Percentiles rank a stretch among this genome's conserved stretches.
phyloP scores from a whole-genome alignment of 2,113 vertebrate species.

The Jaculus jaculus region DNA sequence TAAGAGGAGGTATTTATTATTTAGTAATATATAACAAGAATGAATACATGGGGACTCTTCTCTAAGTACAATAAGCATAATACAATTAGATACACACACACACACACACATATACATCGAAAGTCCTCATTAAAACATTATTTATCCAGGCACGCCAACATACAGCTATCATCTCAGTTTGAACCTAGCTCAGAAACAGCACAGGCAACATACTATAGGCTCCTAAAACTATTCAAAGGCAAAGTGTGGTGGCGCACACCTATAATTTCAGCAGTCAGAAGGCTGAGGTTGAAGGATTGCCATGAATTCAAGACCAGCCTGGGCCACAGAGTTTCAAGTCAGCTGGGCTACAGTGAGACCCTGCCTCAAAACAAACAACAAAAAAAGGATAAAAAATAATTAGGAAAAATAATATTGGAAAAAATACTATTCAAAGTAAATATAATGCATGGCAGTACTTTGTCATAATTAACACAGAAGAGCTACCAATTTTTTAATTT shows the following conservation, averaged over 20 bases:
- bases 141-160: neutral
- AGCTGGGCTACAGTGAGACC: too few relatives aligned
- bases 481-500: neutral
- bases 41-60: neutral
- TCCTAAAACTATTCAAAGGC: neutral
- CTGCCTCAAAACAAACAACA: too few relatives aligned
- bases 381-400: too few relatives aligned
- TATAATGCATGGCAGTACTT: neutral
- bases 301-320: too few relatives aligned
- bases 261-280: too few relatives aligned
- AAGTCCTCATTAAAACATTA: neutral
- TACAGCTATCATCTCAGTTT: neutral
- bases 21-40: slow-evolving; percentile 1
- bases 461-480: neutral
- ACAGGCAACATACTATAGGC: neutral
- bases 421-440: too few relatives aligned
- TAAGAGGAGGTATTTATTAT: neutral
- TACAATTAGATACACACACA: neutral
- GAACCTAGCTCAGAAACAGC: neutral
- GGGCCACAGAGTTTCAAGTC: too few relatives aligned
- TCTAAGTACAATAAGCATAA: neutral
- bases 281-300: too few relatives aligned
- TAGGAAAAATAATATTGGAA: too few relatives aligned
- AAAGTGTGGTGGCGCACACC: too few relatives aligned
- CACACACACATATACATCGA: too few relatives aligned